Evolutionary conservation across 2,888 invertebrate genomes (phyloP).

Genomic region (Leptura quadrifasciata): DNA sequence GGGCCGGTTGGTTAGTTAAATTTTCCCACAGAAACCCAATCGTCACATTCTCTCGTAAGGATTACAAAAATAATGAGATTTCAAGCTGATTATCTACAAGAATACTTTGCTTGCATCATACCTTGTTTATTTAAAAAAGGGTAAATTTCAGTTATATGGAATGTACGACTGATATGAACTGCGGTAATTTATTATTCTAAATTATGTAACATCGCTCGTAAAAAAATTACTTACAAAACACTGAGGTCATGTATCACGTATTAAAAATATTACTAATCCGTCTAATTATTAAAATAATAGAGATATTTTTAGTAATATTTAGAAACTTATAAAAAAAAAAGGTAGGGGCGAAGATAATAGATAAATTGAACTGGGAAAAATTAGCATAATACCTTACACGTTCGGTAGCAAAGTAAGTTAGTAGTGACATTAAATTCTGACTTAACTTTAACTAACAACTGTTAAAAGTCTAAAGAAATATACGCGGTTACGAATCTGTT

Average conservation of each 20-base stretch:
- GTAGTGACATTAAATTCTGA: too few species aligned
- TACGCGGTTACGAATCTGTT: too few species aligned
- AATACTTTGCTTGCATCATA: neutral
- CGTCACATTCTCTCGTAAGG: neutral
- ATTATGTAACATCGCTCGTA: neutral
- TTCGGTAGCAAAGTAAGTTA: too few species aligned
- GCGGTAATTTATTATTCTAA: constrained; percentile 12
- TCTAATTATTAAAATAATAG: too few species aligned
- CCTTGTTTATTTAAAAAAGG: neutral
- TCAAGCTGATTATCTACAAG: constrained; percentile 19
- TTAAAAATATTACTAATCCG: too few species aligned
- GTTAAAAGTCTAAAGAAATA: too few species aligned
- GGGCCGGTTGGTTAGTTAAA: neutral
- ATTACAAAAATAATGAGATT: constrained; percentile 28
- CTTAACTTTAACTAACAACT: too few species aligned
- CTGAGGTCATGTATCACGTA: neutral
- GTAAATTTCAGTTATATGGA: constrained; percentile 11
- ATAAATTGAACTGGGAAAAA: too few species aligned
- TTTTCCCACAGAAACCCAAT: neutral
- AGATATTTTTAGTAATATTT: too few species aligned
- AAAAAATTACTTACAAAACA: neutral
- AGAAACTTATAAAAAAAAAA: too few species aligned
- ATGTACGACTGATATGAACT: constrained; percentile 8
- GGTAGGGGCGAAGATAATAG: too few species aligned
- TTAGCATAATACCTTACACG: too few species aligned